phyloP scores from a whole-genome alignment of 2,113 vertebrate species.

The Myocastor coypus region DNA sequence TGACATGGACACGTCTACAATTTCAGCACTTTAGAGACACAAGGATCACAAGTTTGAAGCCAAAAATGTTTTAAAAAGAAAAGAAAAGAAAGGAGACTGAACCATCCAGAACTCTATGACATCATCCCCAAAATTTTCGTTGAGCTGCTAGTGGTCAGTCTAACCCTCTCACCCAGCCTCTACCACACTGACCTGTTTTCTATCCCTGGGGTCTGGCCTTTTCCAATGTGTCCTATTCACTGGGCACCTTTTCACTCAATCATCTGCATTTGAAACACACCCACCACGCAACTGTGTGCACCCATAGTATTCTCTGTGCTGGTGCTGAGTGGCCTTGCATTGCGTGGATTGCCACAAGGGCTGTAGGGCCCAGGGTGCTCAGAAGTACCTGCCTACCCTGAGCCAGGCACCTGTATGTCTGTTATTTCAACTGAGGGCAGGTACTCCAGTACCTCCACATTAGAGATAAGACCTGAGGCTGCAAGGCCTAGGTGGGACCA shows the following conservation, averaged over 20 bases:
- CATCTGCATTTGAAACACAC: fast-evolving
- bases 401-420: neutral
- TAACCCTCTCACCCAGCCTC: neutral
- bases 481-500: neutral
- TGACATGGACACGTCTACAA: neutral
- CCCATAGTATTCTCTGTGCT: fast-evolving
- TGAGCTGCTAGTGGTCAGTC: fast-evolving
- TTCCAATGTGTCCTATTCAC: fast-evolving
- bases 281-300: fast-evolving
- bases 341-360: fast-evolving
- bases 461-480: neutral
- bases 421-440: neutral
- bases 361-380: neutral
- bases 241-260: neutral
- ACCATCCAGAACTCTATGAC: neutral
- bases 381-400: too few relatives aligned
- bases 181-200: fast-evolving
- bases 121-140: neutral
- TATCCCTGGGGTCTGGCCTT: neutral
- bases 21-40: neutral
- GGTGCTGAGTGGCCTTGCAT: fast-evolving
- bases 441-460: neutral
- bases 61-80: neutral
- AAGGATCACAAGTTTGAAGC: neutral
- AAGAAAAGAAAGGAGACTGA: neutral